phyloP scores from a whole-genome alignment of 2,888 invertebrate species.

The Bursaphelenchus okinawaensis region DNA sequence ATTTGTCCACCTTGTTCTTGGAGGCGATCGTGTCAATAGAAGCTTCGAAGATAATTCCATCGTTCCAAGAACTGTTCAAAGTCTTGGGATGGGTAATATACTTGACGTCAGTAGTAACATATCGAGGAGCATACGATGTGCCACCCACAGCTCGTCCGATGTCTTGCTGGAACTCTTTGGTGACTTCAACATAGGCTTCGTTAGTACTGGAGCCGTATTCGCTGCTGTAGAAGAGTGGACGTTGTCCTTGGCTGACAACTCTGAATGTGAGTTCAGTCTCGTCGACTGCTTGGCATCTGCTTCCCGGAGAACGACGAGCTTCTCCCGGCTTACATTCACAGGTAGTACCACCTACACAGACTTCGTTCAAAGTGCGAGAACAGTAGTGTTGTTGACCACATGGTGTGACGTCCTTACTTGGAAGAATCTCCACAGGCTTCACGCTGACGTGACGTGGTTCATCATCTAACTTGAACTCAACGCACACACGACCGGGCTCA shows the following conservation, averaged over 20 bases:
- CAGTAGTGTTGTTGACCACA: conserved; percentile 44
- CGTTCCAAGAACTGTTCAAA: conserved; percentile 53
- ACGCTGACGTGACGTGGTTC: conserved; percentile 7
- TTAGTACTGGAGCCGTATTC: conserved; percentile 43
- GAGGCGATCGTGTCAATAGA: conserved; percentile 44
- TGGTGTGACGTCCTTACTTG: conserved; percentile 25
- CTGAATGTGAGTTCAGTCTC: conserved; percentile 44
- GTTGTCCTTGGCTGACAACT: conserved; percentile 37
- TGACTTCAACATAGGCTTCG: conserved; percentile 52
- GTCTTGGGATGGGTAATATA: conserved; percentile 57
- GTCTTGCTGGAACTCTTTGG: conserved; percentile 47
- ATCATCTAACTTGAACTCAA: conserved; percentile 26
- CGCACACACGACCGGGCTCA: conserved; percentile 50
- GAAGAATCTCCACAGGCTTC: conserved; percentile 6
- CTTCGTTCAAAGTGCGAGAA: conserved; percentile 29
- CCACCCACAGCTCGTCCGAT: conserved; percentile 51
- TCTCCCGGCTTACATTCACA: conserved; percentile 56
- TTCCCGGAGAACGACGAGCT: conserved; percentile 34
- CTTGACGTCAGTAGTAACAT: conserved; percentile 46
- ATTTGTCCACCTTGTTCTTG: conserved; percentile 42
- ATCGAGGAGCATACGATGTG: conserved; percentile 46
- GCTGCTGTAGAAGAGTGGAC: conserved; percentile 52
- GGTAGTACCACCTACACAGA: conserved; percentile 51
- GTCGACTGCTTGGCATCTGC: conserved; percentile 38
- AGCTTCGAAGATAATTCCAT: conserved; percentile 56